Percentiles rank a stretch among this genome's conserved stretches.
Conservation (phyloP, 2,888 invertebrate species). For the Hirtodrosophila histrioides region DNA sequence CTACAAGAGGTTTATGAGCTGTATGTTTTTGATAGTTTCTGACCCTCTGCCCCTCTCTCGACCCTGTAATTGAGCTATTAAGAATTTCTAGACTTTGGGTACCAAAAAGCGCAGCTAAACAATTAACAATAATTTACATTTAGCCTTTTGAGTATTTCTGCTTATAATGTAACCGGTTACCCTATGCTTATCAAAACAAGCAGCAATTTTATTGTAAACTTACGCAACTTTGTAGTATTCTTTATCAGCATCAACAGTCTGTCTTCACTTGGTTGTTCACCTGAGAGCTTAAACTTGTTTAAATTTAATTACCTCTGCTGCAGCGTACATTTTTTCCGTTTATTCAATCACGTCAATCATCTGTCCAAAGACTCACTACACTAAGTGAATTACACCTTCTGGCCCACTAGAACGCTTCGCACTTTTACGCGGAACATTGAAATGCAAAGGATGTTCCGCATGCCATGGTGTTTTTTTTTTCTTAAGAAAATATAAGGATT, state of each 20-base stretch:
- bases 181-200: too few relatives aligned
- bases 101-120: background rate
- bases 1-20: slow-evolving; percentile 15
- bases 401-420: background rate
- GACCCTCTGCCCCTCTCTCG: slow-evolving; percentile 11
- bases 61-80: slow-evolving; percentile 26
- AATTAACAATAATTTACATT: background rate
- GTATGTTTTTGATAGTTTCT: slow-evolving; percentile 10
- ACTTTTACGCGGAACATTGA: slow-evolving; percentile 22
- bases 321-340: slow-evolving; percentile 11
- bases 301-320: slow-evolving; percentile 37
- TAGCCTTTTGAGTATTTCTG: too few relatives aligned
- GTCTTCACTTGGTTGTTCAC: background rate
- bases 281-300: background rate
- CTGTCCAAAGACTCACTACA: slow-evolving; percentile 33
- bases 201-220: too few relatives aligned
- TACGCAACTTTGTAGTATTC: too few relatives aligned
- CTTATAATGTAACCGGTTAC: too few relatives aligned
- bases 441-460: background rate
- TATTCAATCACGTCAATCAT: slow-evolving; percentile 60
- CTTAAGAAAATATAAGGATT: slow-evolving; percentile 7
- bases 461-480: background rate
- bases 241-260: too few relatives aligned
- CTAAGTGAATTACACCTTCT: slow-evolving; percentile 17
- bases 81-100: slow-evolving; percentile 8